A percentile compares a stretch with the other conserved stretches of the same genome.
phyloP scores from a whole-genome alignment of 2,888 invertebrate species.

The Sarcophaga caerulescens region DNA sequence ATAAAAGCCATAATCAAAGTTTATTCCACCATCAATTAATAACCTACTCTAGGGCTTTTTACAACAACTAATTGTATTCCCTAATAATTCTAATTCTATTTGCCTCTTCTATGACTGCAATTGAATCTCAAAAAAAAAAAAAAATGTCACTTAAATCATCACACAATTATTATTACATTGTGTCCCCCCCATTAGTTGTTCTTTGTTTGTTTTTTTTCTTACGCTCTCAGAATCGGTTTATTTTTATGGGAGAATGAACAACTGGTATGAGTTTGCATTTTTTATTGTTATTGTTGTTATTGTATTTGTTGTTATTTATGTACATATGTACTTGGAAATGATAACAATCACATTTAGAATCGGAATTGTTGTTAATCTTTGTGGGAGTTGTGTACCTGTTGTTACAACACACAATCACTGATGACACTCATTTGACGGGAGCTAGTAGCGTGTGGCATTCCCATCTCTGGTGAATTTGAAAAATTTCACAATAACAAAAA shows the following conservation, averaged over 20 bases:
- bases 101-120: too few relatives aligned
- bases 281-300: not conserved
- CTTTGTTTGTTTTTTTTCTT: not conserved
- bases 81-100: too few relatives aligned
- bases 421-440: not conserved
- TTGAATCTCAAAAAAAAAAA: too few relatives aligned
- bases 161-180: too few relatives aligned
- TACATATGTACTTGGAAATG: not conserved
- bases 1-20: too few relatives aligned
- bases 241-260: conserved; percentile 40
- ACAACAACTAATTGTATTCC: too few relatives aligned
- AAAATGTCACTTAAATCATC: too few relatives aligned
- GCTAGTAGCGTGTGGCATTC: not conserved
- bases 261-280: conserved; percentile 7
- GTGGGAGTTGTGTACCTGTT: not conserved
- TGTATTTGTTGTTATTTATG: not conserved
- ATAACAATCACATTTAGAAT: conserved; percentile 28
- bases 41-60: too few relatives aligned
- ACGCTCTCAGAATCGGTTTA: not conserved
- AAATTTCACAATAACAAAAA: not conserved
- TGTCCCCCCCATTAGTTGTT: too few relatives aligned
- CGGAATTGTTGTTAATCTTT: conserved; percentile 10
- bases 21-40: too few relatives aligned
- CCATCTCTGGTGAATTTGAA: conserved; percentile 9
- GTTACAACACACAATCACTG: too few relatives aligned